A percentile compares a stretch with the other conserved stretches of the same genome.
Evolutionary conservation across 2,797 vertebrate genomes (phyloP).

Genomic region (Dendrocincla tyrannina): DNA sequence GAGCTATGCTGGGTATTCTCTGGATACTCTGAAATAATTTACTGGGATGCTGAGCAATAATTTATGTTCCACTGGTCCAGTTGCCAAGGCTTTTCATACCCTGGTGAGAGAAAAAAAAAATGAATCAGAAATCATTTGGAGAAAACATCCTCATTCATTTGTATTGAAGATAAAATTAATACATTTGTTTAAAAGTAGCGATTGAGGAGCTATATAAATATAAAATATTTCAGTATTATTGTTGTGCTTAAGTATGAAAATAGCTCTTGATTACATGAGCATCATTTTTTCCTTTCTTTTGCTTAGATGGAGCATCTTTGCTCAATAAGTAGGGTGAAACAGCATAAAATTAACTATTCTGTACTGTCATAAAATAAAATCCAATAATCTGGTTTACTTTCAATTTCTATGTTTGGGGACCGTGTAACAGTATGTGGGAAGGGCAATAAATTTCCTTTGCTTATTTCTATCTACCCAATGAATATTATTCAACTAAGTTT

Average conservation of each 20-base stretch:
- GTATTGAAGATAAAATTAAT: neutral
- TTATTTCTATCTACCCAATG: neutral
- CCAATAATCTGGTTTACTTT: neutral
- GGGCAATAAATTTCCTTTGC: neutral
- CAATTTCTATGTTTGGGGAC: neutral
- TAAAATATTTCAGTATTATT: neutral
- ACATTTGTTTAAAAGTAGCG: neutral
- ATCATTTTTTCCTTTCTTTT: neutral
- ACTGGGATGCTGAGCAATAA: neutral
- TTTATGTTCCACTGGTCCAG: neutral
- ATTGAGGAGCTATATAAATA: neutral
- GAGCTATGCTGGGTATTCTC: neutral
- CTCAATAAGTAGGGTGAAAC: neutral
- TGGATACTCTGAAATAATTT: neutral
- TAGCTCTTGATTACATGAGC: neutral
- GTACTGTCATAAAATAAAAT: neutral
- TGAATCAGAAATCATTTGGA: neutral
- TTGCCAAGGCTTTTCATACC: neutral
- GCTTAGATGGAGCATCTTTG: neutral
- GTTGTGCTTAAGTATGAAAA: neutral
- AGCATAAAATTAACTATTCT: neutral
- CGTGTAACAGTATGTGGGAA: neutral
- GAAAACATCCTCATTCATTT: neutral
- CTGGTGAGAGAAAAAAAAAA: neutral
- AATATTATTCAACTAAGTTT: neutral